Base-by-base conservation (phyloP, 1,140 invertebrate species). In the Sminthurinus signatus region DNA sequence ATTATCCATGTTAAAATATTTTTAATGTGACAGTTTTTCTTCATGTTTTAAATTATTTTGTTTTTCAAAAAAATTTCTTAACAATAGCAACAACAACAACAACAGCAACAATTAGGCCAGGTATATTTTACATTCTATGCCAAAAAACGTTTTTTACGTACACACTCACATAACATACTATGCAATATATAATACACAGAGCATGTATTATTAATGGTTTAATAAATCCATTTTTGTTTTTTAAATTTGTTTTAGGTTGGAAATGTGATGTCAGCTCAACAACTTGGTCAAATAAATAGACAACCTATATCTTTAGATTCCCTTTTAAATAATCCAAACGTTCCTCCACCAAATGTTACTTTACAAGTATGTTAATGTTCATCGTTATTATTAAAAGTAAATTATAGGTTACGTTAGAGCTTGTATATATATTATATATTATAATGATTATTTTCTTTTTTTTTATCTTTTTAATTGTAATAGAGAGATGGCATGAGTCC, bases 71-170 rank as follows among this genome's bases (percentile, higher is more conserved):
- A n/a, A n/a, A n/a, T n/a, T 36, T 36, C 83, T 58, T 84, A 86
- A 64, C 84, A 86, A 68, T 48, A 55, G 25, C 56, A 65, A 21
- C 19, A 19, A 67, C 54, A 4, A 21, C 54, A 55, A 17, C 56
- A 65, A 10, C 36, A 50, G 29, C 58, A 66, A 50, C 59, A 57
- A 29, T 29, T 29, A 23, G 48, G 63, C 14, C 68, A 63, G 14
- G 42, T 44, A 27, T 15, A 21, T 50, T 21, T 43, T 58, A 23
- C 36, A 43, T 21, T 48, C 29, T 59, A 28, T 12, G 48, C 48
- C 51, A 66, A 27, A 56, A n/a, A n/a, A 58, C 43, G 14, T 21
- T 21, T 21, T 19, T 58, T 29, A 31, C 19, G 32, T 36, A 5
- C 32, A 36, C n/a, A n/a, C n/a, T n/a, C n/a, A n/a, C n/a, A n/a